These are phyloP conservation scores for Caenorhabditis briggsae DNA, from an alignment of 1,140 invertebrate genomes.

Conservation along the genomic window DNA sequence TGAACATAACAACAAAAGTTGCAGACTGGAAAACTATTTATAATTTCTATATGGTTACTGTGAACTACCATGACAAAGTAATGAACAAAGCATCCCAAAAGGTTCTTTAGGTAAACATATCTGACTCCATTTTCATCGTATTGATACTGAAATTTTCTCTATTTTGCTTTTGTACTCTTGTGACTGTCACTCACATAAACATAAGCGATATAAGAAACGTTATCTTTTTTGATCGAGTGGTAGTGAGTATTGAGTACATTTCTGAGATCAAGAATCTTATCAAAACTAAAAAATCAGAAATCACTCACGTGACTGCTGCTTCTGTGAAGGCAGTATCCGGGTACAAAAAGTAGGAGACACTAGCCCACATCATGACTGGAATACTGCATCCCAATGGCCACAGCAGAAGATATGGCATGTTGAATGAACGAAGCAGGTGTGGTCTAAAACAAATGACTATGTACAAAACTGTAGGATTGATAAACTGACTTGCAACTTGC, in stretches of 20 bases:
- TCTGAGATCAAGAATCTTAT: not conserved
- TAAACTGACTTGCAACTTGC: not conserved
- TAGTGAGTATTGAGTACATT: not conserved
- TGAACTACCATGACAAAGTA: not conserved
- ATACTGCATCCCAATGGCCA: not conserved
- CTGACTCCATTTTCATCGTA: not conserved
- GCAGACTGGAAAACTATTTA: not conserved
- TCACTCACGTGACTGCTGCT: constrained; percentile 8
- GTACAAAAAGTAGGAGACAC: constrained; percentile 13
- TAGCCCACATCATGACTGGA: not conserved
- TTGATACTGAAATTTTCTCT: not conserved
- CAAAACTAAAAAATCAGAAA: not conserved
- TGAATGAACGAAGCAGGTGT: not conserved
- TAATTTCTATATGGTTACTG: not conserved
- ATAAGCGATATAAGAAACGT: constrained; percentile 10
- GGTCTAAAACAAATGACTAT: not conserved
- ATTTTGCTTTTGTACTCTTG: not conserved
- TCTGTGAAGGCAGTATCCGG: constrained; percentile 1
- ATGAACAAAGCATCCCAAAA: constrained; percentile 10
- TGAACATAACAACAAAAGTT: constrained; percentile 3
- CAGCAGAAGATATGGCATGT: not conserved
- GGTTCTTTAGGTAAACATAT: not conserved
- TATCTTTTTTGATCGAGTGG: not conserved
- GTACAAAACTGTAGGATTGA: no score
- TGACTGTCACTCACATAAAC: not conserved